These are phyloP conservation scores for Drosophila sulfurigaster DNA, from an alignment of 1,140 invertebrate species.

Conservation along the genomic window DNA sequence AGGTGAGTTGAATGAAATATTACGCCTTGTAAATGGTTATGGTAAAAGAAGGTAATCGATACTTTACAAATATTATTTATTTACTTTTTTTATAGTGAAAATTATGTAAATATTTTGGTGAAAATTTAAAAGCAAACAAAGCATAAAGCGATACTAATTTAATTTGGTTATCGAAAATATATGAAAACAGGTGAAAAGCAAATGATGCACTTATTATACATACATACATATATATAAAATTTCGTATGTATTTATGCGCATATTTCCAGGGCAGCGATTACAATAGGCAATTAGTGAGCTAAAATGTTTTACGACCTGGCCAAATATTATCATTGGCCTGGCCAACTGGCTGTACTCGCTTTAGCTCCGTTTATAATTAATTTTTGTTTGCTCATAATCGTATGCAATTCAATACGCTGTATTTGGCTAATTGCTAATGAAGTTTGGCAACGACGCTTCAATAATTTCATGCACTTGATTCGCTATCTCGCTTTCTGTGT, in stretches of 20 bases:
- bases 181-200: conserved; percentile 32
- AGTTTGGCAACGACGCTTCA: conserved; percentile 42
- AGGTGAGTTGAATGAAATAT: conserved; percentile 57
- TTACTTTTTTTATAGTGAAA: neutral
- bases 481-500: neutral
- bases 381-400: conserved; percentile 41
- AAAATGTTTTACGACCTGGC: conserved; percentile 34
- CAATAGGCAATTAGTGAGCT: conserved; percentile 64
- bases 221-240: conserved; percentile 54
- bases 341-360: neutral
- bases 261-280: conserved; percentile 51
- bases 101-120: neutral
- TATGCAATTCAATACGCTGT: conserved; percentile 45
- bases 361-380: conserved; percentile 42
- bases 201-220: conserved; percentile 56
- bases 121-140: neutral
- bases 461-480: conserved; percentile 26
- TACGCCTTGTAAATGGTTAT: conserved; percentile 12
- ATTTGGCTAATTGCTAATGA: conserved; percentile 49
- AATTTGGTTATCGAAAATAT: conserved; percentile 24
- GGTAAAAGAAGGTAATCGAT: conserved; percentile 22
- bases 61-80: neutral
- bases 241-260: conserved; percentile 46
- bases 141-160: conserved; percentile 1
- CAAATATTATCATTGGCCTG: conserved; percentile 48